Evolutionary conservation across 2,113 vertebrate genomes (phyloP).

Genomic region (Nansenia antarctica): DNA sequence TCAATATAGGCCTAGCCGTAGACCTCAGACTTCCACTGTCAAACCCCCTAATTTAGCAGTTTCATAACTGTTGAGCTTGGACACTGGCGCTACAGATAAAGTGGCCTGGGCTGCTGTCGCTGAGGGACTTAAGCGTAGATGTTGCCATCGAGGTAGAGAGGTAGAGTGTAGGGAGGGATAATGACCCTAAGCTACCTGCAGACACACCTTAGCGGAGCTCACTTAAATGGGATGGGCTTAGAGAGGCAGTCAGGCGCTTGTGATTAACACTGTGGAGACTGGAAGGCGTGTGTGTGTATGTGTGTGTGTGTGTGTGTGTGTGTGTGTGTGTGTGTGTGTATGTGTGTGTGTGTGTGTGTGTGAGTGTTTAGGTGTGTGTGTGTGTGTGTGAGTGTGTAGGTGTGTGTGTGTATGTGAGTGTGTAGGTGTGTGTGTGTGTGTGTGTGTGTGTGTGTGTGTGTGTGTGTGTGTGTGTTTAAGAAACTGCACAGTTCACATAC

Average conservation of each 20-base stretch:
- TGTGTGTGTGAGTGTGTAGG: too few relatives aligned
- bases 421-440: too few relatives aligned
- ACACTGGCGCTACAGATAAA: constrained; percentile 59
- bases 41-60: constrained; percentile 70
- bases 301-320: too few relatives aligned
- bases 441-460: too few relatives aligned
- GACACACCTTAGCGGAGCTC: constrained; percentile 58
- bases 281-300: too few relatives aligned
- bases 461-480: too few relatives aligned
- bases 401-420: too few relatives aligned
- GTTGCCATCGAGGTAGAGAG: constrained; percentile 24
- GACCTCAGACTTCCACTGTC: constrained; percentile 35
- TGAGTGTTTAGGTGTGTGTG: too few relatives aligned
- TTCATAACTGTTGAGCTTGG: constrained; percentile 64
- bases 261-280: constrained; percentile 45
- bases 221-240: constrained; percentile 51
- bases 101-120: constrained; percentile 34
- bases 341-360: too few relatives aligned
- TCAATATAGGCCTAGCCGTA: constrained; percentile 64
- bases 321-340: too few relatives aligned
- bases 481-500: too few relatives aligned
- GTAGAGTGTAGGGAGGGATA: constrained; percentile 40
- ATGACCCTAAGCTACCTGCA: constrained; percentile 57
- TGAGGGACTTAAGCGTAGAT: constrained; percentile 12
- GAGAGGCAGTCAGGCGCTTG: constrained; percentile 46